Conservation (phyloP, 2,113 vertebrate genomes). For the Paraplagusia blochii region DNA sequence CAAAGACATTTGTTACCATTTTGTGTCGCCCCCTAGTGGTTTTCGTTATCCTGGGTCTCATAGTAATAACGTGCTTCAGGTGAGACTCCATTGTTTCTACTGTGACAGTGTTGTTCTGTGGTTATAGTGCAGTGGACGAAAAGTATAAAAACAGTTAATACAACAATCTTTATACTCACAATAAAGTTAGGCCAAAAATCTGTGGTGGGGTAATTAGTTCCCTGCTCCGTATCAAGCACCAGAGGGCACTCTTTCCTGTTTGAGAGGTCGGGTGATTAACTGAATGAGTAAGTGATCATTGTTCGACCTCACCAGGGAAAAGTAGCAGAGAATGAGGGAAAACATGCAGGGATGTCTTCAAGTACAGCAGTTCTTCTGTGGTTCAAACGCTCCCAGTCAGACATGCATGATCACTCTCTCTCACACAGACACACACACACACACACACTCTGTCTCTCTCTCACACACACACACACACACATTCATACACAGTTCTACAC, state of each 20-base stretch:
- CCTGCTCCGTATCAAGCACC: conserved; percentile 17
- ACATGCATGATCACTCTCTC: conserved; percentile 11
- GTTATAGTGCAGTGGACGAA: conserved; percentile 1
- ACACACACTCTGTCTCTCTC: conserved; percentile 5
- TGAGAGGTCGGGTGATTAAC: not conserved
- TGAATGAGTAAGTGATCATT: conserved; percentile 2
- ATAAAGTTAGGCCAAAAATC: conserved; percentile 21
- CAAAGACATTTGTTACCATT: no score
- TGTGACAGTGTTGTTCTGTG: conserved; percentile 8
- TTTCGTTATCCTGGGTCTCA: no score
- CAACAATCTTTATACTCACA: conserved; percentile 2
- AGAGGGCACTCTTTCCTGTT: not conserved
- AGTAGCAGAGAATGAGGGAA: conserved; percentile 35
- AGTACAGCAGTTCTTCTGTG: conserved; percentile 47
- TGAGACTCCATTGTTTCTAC: no score
- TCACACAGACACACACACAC: conserved; percentile 21
- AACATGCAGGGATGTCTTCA: conserved; percentile 60
- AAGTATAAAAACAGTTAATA: not conserved
- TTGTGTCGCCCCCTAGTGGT: no score
- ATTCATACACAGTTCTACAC: conserved; percentile 14
- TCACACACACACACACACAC: conserved; percentile 30
- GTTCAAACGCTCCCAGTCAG: conserved; percentile 30
- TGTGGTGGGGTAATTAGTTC: conserved; percentile 16
- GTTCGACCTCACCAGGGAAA: conserved; percentile 25
- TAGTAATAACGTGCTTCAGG: no score